Evolutionary conservation across 2,797 vertebrate species (phyloP), one percentile per base, ranked within the genome.

Genomic region (Helicolenus hilgendorfi): DNA sequence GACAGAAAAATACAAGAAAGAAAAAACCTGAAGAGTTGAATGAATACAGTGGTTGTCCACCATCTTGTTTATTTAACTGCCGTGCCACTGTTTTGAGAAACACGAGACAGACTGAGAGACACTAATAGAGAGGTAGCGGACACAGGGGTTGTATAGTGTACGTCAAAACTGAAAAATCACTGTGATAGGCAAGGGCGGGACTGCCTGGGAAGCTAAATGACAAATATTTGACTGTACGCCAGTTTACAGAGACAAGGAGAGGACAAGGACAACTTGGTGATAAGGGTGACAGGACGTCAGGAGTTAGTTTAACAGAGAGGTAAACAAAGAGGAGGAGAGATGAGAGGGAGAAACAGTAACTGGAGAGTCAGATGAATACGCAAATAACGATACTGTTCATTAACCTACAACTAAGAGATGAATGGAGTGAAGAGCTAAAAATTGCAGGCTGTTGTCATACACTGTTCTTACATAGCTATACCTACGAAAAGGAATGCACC

Each of bases 171-270:
- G 62, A 78, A 62, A 53, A 77, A 84, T 77, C 33, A 24, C 49
- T 63, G 18, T 65, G 65, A 64, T 63, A 80, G 72, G 70, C 29
- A 75, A 70, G 27, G 64, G 41, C 31, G 20, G 22, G 53, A 58
- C 65, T 41, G 69, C 15, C 56, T n/a, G 62, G 49, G 65, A 79
- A 56, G 27, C 65, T 62, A 74, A 77, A 90, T 55, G 20, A 84
- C 79, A 88, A 83, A 79, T 71, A 81, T 84, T 76, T 86, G 79
- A 87, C 24, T 68, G 58, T 73, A 41, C 14, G 18, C 7, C 14
- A 31, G 45, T 68, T 35, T 22, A 31, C 33, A 8, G 72, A 79
- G 41, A 56, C 22, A 2, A 29, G 7, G 45, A 24, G 35, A 27
- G 55, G 41, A 55, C 53, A 68, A 75, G 24, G 71, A 62, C 60